Evolutionary conservation across 1,140 invertebrate genomes (phyloP).

Genomic region (Drosophila chauvacae): DNA sequence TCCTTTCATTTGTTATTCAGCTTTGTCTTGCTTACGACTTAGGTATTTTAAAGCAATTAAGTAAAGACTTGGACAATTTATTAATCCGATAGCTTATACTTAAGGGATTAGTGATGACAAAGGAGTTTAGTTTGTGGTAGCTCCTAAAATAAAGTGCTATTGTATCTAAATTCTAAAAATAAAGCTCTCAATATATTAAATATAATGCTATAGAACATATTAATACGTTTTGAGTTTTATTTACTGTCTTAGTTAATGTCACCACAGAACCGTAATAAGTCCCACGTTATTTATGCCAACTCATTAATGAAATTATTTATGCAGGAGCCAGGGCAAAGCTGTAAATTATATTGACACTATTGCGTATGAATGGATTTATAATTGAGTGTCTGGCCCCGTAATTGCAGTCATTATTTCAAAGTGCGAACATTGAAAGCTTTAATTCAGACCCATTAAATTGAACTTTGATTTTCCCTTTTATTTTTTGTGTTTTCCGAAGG

Average conservation of each 20-base stretch:
- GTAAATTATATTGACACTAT: conserved; percentile 63
- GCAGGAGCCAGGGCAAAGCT: conserved; percentile 12
- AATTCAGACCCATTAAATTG: conserved; percentile 25
- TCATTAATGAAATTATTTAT: conserved; percentile 43
- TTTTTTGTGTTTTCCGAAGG: not conserved
- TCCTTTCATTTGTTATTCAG: conserved; percentile 8
- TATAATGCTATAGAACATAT: not conserved
- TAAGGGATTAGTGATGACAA: not conserved
- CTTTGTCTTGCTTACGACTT: not conserved
- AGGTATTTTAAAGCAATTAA: conserved; percentile 7
- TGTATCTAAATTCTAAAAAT: not conserved
- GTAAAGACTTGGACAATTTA: not conserved
- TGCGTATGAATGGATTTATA: conserved; percentile 43
- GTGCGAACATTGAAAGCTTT: conserved; percentile 29
- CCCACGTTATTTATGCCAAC: conserved; percentile 31
- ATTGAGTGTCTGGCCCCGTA: conserved; percentile 31
- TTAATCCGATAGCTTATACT: no score
- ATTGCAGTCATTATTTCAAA: conserved; percentile 36
- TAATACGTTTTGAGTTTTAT: not conserved
- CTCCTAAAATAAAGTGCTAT: not conserved
- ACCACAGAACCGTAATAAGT: not conserved
- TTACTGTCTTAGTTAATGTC: conserved; percentile 11
- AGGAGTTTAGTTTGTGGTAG: not conserved
- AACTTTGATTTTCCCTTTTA: conserved; percentile 3
- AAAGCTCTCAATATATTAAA: not conserved